A percentile compares a stretch with the other conserved stretches of the same genome.
These are phyloP conservation scores for Narcine bancroftii DNA, from an alignment of 2,113 vertebrate species.

Conservation along the genomic window DNA sequence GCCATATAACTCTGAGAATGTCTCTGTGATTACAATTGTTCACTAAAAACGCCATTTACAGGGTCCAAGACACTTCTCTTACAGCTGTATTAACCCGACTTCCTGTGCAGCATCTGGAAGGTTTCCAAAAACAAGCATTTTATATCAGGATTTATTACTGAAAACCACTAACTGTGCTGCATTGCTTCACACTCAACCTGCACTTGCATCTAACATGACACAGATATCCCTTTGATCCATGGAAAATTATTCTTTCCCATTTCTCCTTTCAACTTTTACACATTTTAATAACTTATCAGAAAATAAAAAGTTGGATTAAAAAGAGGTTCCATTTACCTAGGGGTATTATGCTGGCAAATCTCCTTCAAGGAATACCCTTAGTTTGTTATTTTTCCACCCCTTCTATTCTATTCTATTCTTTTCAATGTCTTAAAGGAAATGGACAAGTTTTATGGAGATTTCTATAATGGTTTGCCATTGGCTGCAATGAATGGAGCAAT, in stretches of 20 bases:
- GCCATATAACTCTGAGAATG: background rate
- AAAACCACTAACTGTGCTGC: background rate
- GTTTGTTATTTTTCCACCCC: background rate
- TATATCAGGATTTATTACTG: slow-evolving; percentile 11
- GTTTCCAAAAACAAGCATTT: slow-evolving; percentile 16
- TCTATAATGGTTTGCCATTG: too few relatives aligned
- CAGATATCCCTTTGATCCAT: background rate
- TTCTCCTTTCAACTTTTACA: background rate
- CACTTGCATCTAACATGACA: background rate
- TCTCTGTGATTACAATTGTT: background rate
- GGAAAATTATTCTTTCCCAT: background rate
- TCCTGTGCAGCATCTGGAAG: background rate
- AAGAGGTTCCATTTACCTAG: background rate
- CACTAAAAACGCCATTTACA: background rate
- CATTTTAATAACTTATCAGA: background rate
- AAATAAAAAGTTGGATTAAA: background rate
- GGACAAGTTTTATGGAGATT: too few relatives aligned
- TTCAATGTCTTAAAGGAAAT: background rate
- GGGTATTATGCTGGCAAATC: background rate
- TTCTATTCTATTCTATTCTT: background rate
- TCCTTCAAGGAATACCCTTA: background rate
- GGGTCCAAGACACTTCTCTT: background rate
- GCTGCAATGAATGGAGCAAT: too few relatives aligned
- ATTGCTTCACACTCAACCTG: background rate
- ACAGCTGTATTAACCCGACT: background rate